Evolutionary conservation across 2,797 vertebrate genomes (phyloP).

Genomic region (Paedocypris micromegethes): DNA sequence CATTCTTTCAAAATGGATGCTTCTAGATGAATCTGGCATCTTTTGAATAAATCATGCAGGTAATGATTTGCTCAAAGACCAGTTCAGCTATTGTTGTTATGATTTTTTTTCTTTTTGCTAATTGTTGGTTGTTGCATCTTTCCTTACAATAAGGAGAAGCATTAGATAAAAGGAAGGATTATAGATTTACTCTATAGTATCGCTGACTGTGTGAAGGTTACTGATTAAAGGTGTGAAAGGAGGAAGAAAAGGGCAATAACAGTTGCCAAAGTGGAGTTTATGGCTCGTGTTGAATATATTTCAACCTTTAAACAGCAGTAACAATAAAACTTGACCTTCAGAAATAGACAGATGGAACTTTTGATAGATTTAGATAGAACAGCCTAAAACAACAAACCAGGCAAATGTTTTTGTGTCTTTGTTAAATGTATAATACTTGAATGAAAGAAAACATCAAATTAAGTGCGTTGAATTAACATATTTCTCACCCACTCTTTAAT

Average conservation of each 20-base stretch:
- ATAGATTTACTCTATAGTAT: slow-evolving; percentile 1
- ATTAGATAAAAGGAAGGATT: slow-evolving; percentile 1
- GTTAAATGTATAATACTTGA: neutral
- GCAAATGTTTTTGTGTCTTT: neutral
- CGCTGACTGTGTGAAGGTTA: neutral
- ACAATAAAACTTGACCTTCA: slow-evolving; percentile 41
- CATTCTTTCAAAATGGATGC: slow-evolving; percentile 26
- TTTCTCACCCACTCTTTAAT: too few relatives aligned
- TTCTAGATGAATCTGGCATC: slow-evolving; percentile 38
- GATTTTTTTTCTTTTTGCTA: slow-evolving; percentile 7
- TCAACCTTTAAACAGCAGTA: slow-evolving; percentile 36
- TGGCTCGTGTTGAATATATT: slow-evolving; percentile 11
- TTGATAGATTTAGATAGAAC: too few relatives aligned
- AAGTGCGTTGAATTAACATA: too few relatives aligned
- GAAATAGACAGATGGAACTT: neutral
- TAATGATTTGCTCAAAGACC: slow-evolving; percentile 26
- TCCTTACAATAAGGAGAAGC: neutral
- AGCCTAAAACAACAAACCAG: neutral
- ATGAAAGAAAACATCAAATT: too few relatives aligned
- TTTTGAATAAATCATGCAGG: slow-evolving; percentile 43
- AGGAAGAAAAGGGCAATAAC: slow-evolving; percentile 12
- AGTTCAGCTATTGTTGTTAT: slow-evolving; percentile 20
- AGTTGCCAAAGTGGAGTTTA: slow-evolving; percentile 38
- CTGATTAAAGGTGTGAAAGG: slow-evolving; percentile 9
- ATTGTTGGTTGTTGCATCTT: slow-evolving; percentile 9